Evolutionary conservation across 2,797 vertebrate species (phyloP).

Genomic region (Adelosebastes latens): DNA sequence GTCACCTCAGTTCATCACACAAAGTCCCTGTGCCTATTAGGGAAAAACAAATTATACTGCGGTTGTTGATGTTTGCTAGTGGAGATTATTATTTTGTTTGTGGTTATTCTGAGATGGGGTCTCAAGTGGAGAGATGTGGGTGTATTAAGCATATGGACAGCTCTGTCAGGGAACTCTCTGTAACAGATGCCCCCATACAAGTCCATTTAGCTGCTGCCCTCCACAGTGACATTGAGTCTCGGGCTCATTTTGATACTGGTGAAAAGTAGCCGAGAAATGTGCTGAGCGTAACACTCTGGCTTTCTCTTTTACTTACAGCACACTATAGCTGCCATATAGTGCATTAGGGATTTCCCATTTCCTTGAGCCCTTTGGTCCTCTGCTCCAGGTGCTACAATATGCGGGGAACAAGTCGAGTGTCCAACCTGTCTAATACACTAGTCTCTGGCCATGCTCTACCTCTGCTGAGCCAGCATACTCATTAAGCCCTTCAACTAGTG

Average conservation of each 20-base stretch:
- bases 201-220: constrained; percentile 25
- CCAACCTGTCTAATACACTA: constrained; percentile 42
- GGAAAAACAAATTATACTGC: constrained; percentile 15
- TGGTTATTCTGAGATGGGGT: constrained; percentile 17
- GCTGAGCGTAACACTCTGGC: constrained; percentile 26
- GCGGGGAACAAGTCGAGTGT: constrained; percentile 39
- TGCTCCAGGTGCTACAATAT: constrained; percentile 31
- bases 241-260: constrained; percentile 5
- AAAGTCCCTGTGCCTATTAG: constrained; percentile 18
- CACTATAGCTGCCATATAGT: constrained; percentile 4
- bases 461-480: constrained; percentile 74
- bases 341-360: constrained; percentile 53
- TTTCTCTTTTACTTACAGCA: constrained; percentile 48
- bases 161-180: constrained; percentile 9
- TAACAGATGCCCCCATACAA: constrained; percentile 15
- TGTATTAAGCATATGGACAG: constrained; percentile 19
- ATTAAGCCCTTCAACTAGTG: constrained; percentile 68
- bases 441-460: constrained; percentile 46
- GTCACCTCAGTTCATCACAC: constrained; percentile 39
- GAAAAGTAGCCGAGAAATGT: constrained; percentile 38
- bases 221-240: constrained; percentile 16
- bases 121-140: neutral
- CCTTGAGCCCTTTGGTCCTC: constrained; percentile 28
- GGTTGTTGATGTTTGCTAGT: constrained; percentile 19
- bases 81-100: constrained; percentile 24